These are phyloP conservation scores for Hassar affinis DNA, from an alignment of 2,113 vertebrate species.

Conservation along the genomic window DNA sequence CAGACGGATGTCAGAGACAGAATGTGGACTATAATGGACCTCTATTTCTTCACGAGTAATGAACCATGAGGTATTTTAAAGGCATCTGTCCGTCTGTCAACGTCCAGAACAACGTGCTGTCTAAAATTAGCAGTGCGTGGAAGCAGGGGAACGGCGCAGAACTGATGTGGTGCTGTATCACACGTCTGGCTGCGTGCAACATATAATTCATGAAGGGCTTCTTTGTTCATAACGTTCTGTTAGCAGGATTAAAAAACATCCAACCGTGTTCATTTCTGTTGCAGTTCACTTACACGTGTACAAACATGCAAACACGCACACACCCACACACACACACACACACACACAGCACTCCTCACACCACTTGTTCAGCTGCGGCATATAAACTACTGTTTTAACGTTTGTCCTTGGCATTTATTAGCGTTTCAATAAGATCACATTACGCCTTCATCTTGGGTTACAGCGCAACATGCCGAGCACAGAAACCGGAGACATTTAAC, in stretches of 20 bases:
- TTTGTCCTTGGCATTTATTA: conserved; percentile 43
- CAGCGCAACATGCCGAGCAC: conserved; percentile 27
- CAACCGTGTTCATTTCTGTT: neutral
- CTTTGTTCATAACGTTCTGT: neutral
- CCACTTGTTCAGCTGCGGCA: conserved; percentile 43
- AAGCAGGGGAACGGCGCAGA: neutral
- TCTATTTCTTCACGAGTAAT: neutral
- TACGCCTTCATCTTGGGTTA: conserved; percentile 43
- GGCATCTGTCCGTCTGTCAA: conserved; percentile 18
- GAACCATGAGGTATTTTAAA: conserved; percentile 19
- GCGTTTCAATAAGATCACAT: conserved; percentile 46
- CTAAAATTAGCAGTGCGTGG: conserved; percentile 12
- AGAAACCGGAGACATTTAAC: conserved; percentile 33
- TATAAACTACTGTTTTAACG: conserved; percentile 52
- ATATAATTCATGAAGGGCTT: neutral
- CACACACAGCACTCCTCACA: conserved; percentile 1
- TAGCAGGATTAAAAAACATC: neutral
- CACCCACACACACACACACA: too few relatives aligned
- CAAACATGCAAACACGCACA: neutral
- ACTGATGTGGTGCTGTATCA: neutral
- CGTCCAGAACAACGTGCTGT: neutral
- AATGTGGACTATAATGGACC: conserved; percentile 12
- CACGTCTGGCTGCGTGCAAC: neutral
- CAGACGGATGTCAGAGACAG: neutral
- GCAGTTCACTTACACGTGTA: neutral